A percentile compares a stretch with the other conserved stretches of the same genome.
Evolutionary conservation across 2,888 invertebrate species (phyloP).

Genomic region (Oscheius onirici): DNA sequence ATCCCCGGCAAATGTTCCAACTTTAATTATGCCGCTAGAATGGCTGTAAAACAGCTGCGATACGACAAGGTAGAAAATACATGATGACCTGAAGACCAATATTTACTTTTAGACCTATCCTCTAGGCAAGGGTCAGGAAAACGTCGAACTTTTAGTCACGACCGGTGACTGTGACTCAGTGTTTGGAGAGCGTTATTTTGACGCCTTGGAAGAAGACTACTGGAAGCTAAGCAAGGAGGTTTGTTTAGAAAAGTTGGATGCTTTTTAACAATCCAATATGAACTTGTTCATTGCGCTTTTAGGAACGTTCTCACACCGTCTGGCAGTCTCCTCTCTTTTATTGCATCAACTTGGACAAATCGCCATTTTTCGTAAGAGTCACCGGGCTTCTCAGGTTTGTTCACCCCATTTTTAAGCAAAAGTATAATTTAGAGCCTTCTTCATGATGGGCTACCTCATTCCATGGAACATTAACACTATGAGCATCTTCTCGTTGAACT

Average conservation of each 20-base stretch:
- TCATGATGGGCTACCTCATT: conserved; percentile 67
- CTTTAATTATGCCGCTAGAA: conserved; percentile 62
- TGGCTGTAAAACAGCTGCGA: conserved; percentile 54
- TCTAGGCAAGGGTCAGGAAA: conserved; percentile 46
- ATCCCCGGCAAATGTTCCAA: conserved; percentile 69
- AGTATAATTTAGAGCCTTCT: conserved; percentile 51
- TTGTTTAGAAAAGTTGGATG: neutral
- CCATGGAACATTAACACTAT: conserved; percentile 69
- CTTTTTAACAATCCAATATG: neutral
- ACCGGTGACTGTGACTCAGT: conserved; percentile 67
- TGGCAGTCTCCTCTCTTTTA: conserved; percentile 69
- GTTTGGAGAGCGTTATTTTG: conserved; percentile 65
- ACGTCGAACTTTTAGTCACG: conserved; percentile 62
- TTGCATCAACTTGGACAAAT: conserved; percentile 64
- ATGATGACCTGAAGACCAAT: neutral
- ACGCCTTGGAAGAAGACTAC: conserved; percentile 65
- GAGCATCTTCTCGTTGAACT: conserved; percentile 63
- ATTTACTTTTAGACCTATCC: conserved; percentile 46
- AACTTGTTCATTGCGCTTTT: neutral
- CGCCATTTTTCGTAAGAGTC: conserved; percentile 65
- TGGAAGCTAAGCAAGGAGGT: conserved; percentile 54
- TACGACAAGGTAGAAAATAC: conserved; percentile 43
- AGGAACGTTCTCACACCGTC: conserved; percentile 59
- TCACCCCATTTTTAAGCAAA: neutral
- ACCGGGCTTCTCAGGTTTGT: conserved; percentile 55